Evolutionary conservation across 1,140 invertebrate genomes (phyloP).

Genomic region (Trachelipus rathkii): DNA sequence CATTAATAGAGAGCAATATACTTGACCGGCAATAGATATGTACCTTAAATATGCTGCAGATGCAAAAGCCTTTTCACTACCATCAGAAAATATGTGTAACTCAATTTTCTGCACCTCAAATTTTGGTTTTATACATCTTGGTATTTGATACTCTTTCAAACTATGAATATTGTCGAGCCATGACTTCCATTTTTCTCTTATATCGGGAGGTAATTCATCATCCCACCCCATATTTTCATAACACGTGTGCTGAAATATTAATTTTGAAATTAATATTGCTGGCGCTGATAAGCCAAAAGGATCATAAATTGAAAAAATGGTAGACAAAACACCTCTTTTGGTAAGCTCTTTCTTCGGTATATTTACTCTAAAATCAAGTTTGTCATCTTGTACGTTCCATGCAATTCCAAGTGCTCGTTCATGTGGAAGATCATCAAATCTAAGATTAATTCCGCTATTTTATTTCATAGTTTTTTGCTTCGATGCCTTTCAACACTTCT

Average conservation of each 20-base stretch:
- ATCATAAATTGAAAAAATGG: background rate
- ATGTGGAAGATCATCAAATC: background rate
- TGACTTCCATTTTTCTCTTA: background rate
- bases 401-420: background rate
- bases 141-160: background rate
- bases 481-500: background rate
- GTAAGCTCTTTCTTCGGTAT: background rate
- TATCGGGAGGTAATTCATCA: background rate
- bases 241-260: background rate
- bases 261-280: background rate
- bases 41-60: constrained; percentile 40
- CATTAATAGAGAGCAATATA: too few species aligned
- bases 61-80: background rate
- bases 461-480: background rate
- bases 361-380: background rate
- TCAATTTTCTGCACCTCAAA: background rate
- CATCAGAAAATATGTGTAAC: background rate
- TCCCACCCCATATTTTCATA: background rate
- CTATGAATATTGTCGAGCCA: background rate
- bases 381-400: background rate
- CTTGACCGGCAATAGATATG: background rate
- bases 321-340: background rate
- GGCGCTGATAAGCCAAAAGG: background rate
- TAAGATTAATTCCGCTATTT: background rate
- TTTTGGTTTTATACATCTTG: background rate